Base-by-base conservation (phyloP, 2,888 invertebrate species). In the Drosophila algonquin region DNA sequence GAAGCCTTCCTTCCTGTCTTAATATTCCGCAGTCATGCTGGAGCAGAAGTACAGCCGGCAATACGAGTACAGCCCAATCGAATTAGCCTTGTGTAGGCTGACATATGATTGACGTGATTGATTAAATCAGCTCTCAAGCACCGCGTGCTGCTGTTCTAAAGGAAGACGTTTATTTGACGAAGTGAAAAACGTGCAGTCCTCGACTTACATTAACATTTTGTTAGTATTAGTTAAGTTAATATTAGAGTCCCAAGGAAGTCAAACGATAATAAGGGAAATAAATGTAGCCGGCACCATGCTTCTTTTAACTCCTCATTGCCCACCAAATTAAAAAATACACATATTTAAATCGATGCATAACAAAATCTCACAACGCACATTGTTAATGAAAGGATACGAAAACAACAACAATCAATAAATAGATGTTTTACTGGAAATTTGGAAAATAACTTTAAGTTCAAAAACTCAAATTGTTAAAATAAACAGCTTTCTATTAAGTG, bases 81-180 rank as follows among this genome's bases (percentile, higher is more conserved):
- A 57, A 50, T 52, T 27, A 45, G 12, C 57, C 40, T 18, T 16
- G 55, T 30, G 59, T 21, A 5, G 52, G 27, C 24, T 74, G 63
- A 69, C 75, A 63, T 35, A 14, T 74, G 74, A 74, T 75, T 74
- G 74, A 75, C 55, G 30, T 50, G 73, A 63, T 73, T 63, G 72
- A 72, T 72, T 72, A 63, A 52, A 59, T 72, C 54, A 63, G 16
- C 30, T 12, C 21, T 18, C 45, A 27, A 30, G 27, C 40, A 40
- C 14, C 14, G 40, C 2, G 6, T 40, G 14, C 40, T 40, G n/a
- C 40, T 40, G n/a, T 40, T n/a, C 40, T n/a, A 14, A 1, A n/a
- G 40, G 14, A 40, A n/a, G 14, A 40, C 14, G 40, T n/a, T 7
- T n/a, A 40, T 14, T 40, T n/a, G 7, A 40, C n/a, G 2, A 40